Base-by-base conservation (phyloP, 2,797 vertebrate species). In the Oreochromis mossambicus region DNA sequence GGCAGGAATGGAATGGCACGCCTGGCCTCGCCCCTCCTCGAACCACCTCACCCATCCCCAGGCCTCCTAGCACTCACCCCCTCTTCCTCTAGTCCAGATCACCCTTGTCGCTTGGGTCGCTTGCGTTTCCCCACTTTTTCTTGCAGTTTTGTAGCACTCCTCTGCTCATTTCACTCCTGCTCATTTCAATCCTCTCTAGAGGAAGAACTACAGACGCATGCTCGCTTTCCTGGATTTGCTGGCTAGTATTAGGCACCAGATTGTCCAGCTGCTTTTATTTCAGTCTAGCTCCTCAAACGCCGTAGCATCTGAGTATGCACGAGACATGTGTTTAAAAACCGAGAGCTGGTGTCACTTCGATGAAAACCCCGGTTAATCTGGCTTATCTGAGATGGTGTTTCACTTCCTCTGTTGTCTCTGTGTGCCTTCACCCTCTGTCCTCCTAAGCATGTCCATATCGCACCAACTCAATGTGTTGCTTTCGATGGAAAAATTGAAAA, bases 1-100 rank as follows among this genome's bases (percentile, higher is more conserved):
- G 89, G 94, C 92, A 92, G 94, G 94, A 91, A 95, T 94, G 94
- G 93, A 94, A 95, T 94, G 93, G 92, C 92, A 94, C 83, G 90
- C 83, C 87, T 91, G 87, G 84, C 87, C 92, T 91, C 90, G 83
- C 91, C 87, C 91, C 89, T 89, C 88, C 77, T 81, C 85, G 66
- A 48, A 15, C 73, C 29, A 41, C 86, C 82, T 70, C 81, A 84
- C 76, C 84, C 90, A 4, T 50, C 81, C 85, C 73, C 83, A 54
- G 66, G 70, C 83, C 78, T 83, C 81, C 79, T 7, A 21, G 13
- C 48, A 14, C 41, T 83, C 87, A 19, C 86, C 73, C 86, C 79
- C 81, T 87, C 86, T 48, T 50, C 68, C 26, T 50, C 84, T 81
- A 83, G 11, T 17, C 46, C 21, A 2, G 21, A 32, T 77, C 43